A percentile compares a stretch with the other conserved stretches of the same genome.
Conservation (phyloP, 2,113 vertebrate species). For the Mionectes macconnelli region DNA sequence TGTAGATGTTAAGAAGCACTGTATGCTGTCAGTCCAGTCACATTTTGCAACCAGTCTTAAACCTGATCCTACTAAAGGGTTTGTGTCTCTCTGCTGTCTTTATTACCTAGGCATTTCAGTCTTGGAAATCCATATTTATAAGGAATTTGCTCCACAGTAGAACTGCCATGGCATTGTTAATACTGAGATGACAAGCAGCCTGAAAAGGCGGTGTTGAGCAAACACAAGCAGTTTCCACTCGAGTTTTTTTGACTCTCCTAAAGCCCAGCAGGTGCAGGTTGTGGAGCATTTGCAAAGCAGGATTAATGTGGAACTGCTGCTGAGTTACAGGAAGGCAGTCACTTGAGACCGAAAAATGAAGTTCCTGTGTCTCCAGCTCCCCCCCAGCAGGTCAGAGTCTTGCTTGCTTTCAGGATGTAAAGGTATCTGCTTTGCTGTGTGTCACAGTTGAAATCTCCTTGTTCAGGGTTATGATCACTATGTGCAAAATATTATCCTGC, state of each 20-base stretch:
- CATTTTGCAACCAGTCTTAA: slow-evolving; percentile 20
- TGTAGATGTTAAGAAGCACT: background rate
- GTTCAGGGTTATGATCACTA: background rate
- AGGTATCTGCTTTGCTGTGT: background rate
- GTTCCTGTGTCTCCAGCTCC: background rate
- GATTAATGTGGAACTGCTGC: background rate
- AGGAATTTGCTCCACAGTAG: slow-evolving; percentile 4
- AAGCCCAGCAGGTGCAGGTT: background rate
- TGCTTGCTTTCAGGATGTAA: background rate
- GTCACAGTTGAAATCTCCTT: background rate
- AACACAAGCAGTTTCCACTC: background rate
- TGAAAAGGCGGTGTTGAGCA: background rate
- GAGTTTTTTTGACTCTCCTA: background rate
- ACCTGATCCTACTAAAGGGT: background rate
- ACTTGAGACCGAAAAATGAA: background rate
- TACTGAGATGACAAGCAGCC: background rate
- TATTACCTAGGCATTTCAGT: background rate
- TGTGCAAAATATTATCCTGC: background rate
- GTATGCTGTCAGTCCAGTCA: background rate
- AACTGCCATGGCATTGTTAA: slow-evolving; percentile 9
- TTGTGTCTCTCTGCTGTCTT: slow-evolving; percentile 6
- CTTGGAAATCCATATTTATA: slow-evolving; percentile 43
- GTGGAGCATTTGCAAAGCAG: background rate
- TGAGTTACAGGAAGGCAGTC: background rate
- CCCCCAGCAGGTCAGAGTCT: background rate